Conservation (phyloP, 2,888 invertebrate species). For the Ectobius pallidus region DNA sequence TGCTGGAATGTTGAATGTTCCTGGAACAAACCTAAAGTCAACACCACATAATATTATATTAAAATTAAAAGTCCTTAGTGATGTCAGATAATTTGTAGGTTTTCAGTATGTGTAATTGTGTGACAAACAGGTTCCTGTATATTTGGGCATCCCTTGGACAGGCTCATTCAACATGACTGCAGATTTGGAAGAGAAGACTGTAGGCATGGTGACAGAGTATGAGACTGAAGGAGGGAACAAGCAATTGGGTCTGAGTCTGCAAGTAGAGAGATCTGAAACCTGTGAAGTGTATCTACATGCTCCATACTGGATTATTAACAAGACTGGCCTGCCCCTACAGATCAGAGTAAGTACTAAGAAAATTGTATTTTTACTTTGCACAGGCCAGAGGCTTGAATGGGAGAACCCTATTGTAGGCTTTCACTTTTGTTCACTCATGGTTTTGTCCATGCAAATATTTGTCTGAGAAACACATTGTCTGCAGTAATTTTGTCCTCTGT, state of each 20-base stretch:
- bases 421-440: no score
- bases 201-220: constrained; percentile 69
- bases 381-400: no score
- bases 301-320: constrained; percentile 90
- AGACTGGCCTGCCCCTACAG: constrained; percentile 81
- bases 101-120: no score
- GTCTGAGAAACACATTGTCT: no score
- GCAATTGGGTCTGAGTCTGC: constrained; percentile 70
- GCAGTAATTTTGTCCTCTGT: no score
- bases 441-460: no score
- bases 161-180: constrained; percentile 71
- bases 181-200: constrained; percentile 60
- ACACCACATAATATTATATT: no score
- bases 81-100: no score
- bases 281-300: constrained; percentile 74
- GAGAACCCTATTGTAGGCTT: no score
- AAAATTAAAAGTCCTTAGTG: no score
- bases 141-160: constrained; percentile 72
- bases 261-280: constrained; percentile 66
- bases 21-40: no score
- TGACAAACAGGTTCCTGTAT: constrained; percentile 65
- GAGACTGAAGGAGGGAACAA: constrained; percentile 69
- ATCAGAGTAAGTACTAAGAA: constrained; percentile 68
- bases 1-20: no score
- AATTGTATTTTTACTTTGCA: background rate